Evolutionary conservation across 2,113 vertebrate genomes (phyloP).

Genomic region (Stictonetta naevosa): DNA sequence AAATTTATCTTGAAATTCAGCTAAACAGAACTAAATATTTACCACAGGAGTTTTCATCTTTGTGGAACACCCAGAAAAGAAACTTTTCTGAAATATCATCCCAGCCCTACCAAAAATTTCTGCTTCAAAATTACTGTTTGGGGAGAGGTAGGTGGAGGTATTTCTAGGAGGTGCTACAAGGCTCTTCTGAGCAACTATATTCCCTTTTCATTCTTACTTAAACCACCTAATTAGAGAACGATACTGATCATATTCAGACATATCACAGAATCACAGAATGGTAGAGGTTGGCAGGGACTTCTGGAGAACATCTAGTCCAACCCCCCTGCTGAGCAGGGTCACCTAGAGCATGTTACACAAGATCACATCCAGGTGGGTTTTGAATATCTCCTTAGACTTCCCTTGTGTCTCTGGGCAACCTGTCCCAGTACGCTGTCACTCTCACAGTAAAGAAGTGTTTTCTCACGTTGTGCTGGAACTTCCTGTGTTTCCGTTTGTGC

Average conservation of each 20-base stretch:
- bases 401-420: too few species aligned
- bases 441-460: too few species aligned
- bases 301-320: too few species aligned
- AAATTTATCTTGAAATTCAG: conserved; percentile 15
- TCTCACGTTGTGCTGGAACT: too few species aligned
- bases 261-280: too few species aligned
- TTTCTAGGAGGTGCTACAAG: neutral
- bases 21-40: conserved; percentile 27
- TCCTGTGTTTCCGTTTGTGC: too few species aligned
- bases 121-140: neutral
- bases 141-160: neutral
- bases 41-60: neutral
- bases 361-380: too few species aligned
- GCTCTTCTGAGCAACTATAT: neutral
- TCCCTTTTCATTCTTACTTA: conserved; percentile 31
- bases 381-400: too few species aligned
- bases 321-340: too few species aligned
- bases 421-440: too few species aligned
- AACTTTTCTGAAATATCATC: neutral
- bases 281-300: too few species aligned
- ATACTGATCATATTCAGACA: neutral
- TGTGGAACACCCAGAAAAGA: neutral
- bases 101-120: neutral
- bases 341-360: too few species aligned
- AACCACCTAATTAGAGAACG: neutral